Conservation (phyloP, 2,888 invertebrate species). For the Nephrocerus scutellatus region DNA sequence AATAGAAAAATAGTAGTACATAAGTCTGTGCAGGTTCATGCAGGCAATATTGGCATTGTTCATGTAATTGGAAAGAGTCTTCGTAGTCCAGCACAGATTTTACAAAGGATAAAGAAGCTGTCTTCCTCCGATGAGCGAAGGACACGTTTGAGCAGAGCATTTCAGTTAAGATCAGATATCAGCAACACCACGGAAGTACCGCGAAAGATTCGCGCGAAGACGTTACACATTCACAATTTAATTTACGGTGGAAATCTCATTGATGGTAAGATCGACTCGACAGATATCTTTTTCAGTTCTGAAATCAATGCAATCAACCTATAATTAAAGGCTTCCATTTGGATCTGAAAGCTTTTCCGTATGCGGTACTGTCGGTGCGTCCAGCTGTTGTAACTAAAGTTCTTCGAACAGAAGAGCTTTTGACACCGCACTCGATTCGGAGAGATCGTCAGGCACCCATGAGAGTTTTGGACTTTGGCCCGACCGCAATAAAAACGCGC, state of each 20-base stretch:
- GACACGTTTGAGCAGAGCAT: conserved; percentile 22
- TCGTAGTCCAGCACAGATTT: conserved; percentile 33
- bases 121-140: conserved; percentile 17
- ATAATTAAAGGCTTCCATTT: conserved; percentile 26
- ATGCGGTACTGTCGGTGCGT: conserved; percentile 25
- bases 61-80: conserved; percentile 25
- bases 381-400: conserved; percentile 24
- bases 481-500: conserved; percentile 8
- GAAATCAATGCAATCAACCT: not conserved
- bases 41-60: conserved; percentile 26
- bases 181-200: conserved; percentile 3
- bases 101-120: conserved; percentile 25
- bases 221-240: conserved; percentile 31
- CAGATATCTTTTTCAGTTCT: not conserved
- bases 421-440: conserved; percentile 21
- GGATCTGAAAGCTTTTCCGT: conserved; percentile 10
- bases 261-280: conserved; percentile 26
- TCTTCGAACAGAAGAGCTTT: conserved; percentile 27
- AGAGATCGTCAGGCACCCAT: conserved; percentile 9
- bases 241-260: conserved; percentile 32
- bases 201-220: conserved; percentile 26
- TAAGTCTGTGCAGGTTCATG: conserved; percentile 19
- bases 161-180: conserved; percentile 1
- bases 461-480: conserved; percentile 7
- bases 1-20: conserved; percentile 12